Evolutionary conservation across 2,113 vertebrate species (phyloP).

Genomic region (Prinia subflava): DNA sequence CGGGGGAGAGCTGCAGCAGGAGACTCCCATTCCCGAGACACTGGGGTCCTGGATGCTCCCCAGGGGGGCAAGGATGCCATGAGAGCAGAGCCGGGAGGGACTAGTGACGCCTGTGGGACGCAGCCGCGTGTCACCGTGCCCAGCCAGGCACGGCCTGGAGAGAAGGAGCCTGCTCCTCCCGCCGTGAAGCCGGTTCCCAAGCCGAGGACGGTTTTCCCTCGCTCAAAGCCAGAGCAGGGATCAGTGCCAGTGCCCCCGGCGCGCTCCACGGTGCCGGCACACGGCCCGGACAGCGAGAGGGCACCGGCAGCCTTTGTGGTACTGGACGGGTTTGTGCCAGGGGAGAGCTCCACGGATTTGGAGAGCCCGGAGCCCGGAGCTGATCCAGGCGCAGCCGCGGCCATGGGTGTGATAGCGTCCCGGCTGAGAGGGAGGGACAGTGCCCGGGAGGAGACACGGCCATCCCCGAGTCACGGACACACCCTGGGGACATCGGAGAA

Average conservation of each 20-base stretch:
- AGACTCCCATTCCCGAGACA: neutral
- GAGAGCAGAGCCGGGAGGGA: neutral
- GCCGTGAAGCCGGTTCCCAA: constrained; percentile 84
- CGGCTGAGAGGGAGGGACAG: neutral
- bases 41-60: neutral
- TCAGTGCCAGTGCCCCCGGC: neutral
- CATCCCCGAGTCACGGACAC: neutral
- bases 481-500: neutral
- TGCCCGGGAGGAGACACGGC: neutral
- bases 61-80: neutral
- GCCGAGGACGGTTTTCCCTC: constrained; percentile 89
- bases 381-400: neutral
- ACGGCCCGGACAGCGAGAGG: constrained; percentile 39
- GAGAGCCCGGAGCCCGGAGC: neutral
- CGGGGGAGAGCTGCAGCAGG: neutral
- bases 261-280: neutral
- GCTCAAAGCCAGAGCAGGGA: constrained; percentile 42
- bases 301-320: constrained; percentile 45
- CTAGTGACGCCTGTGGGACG: neutral
- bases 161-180: neutral
- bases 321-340: constrained; percentile 63
- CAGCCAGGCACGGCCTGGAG: neutral
- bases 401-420: neutral
- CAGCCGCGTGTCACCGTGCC: rapidly evolving
- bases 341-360: constrained; percentile 42